Base-by-base conservation (phyloP, 1,140 invertebrate genomes). In the Magallana gigas region DNA sequence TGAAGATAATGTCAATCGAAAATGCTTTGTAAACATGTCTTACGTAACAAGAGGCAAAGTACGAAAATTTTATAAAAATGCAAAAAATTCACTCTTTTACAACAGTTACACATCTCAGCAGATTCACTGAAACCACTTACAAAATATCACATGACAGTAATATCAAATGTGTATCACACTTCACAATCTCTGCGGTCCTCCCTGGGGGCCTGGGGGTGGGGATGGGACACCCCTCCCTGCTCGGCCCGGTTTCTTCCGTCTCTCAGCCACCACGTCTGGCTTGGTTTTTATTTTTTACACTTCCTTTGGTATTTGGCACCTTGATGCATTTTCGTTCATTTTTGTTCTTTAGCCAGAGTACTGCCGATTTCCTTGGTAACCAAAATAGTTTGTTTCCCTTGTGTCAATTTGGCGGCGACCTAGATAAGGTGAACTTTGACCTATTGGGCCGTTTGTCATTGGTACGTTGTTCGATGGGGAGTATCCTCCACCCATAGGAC, bases 351-450 rank as follows among this genome's bases (percentile, higher is more conserved):
- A 84, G n/a, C 59, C 59, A 4, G 83, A 62, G 58, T 85, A 89
- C 36, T 87, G 85, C 59, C 85, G 23, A 59, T 57, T 62, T 2
- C 57, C 60, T 57, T 88, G 83, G 80, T 87, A 87, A 82, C 86
- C 84, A 57, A 87, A 90, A 57, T 87, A 88, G 36, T 88, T 76
- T 58, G 84, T 81, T 59, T 88, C 83, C 48, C 87, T 60, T 71
- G 14, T 89, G 58, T 91, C 91, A 18, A 91, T 87, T 81, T 92
- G 91, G 56, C 93, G 86, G 29, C 93, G 88, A 11, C 90, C 91
- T 64, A 94, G 82, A 86, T 94, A 93, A 14, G 93, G 93, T 81
- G 93, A 94, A 89, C 93, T 94, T 88, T 94, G 93, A 85, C 93
- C 92, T 83, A 94, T 94, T 11, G 93, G 93, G 11, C 93, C 93